phyloP scores from a whole-genome alignment of 2,888 invertebrate species.

The Rhodophaea formosa region DNA sequence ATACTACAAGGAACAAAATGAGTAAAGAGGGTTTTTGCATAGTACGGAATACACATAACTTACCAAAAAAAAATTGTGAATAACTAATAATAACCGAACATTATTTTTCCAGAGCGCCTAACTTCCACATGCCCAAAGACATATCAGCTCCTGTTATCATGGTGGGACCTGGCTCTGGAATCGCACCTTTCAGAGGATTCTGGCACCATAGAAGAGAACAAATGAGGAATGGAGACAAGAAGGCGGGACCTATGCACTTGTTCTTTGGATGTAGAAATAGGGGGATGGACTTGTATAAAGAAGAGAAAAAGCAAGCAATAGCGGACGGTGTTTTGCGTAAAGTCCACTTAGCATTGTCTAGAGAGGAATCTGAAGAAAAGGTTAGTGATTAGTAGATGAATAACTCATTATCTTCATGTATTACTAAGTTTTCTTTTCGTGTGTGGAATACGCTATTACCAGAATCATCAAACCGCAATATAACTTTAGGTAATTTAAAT shows the following conservation, averaged over 20 bases:
- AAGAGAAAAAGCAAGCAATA: constrained; percentile 88
- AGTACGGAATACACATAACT: too few species aligned
- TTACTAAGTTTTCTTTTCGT: too few species aligned
- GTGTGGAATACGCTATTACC: too few species aligned
- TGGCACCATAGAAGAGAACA: constrained; percentile 89
- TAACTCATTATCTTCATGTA: too few species aligned
- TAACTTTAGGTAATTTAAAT: too few species aligned
- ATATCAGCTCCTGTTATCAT: constrained; percentile 88
- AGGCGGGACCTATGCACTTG: constrained; percentile 83
- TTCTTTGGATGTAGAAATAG: constrained; percentile 93
- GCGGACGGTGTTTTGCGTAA: constrained; percentile 85
- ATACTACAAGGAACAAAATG: too few species aligned
- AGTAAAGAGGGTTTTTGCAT: too few species aligned
- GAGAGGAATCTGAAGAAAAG: constrained; percentile 87
- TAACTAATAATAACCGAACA: constrained; percentile 1
- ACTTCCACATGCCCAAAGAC: constrained; percentile 91
- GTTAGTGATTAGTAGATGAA: constrained; percentile 69
- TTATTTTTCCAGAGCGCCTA: constrained; percentile 85
- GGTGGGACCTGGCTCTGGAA: constrained; percentile 95
- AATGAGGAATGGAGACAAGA: constrained; percentile 37
- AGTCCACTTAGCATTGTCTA: constrained; percentile 89
- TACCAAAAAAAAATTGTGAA: too few species aligned
- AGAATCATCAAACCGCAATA: too few species aligned
- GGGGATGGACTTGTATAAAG: constrained; percentile 89
- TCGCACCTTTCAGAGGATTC: constrained; percentile 96